phyloP scores from a whole-genome alignment of 2,113 vertebrate species.

The Phrynosoma platyrhinos region DNA sequence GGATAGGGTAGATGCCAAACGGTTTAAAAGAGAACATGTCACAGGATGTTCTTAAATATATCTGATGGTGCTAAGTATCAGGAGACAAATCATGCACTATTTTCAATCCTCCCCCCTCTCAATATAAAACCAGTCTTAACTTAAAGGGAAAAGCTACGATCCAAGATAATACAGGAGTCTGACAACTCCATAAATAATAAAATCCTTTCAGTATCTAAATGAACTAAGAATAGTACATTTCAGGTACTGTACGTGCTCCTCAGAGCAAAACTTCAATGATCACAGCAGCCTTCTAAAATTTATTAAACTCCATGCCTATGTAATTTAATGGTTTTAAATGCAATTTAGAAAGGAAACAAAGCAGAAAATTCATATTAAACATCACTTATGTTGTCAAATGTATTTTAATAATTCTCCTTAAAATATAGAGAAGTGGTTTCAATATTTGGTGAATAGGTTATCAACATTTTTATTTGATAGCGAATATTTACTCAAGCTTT shows the following conservation, averaged over 20 bases:
- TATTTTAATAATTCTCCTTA: not conserved
- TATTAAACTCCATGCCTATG: not conserved
- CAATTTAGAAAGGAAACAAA: not conserved
- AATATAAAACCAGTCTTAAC: too few species aligned
- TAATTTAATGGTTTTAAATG: not conserved
- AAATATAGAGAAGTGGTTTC: not conserved
- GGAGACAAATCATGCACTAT: too few species aligned
- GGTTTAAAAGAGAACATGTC: not conserved
- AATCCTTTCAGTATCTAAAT: too few species aligned
- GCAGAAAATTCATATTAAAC: not conserved
- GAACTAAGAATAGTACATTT: too few species aligned
- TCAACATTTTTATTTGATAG: not conserved
- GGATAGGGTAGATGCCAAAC: not conserved
- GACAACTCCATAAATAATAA: too few species aligned
- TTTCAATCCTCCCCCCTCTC: too few species aligned
- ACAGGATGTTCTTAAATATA: not conserved
- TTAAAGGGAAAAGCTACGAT: too few species aligned
- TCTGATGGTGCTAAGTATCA: not conserved
- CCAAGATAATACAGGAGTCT: too few species aligned
- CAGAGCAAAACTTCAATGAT: not conserved
- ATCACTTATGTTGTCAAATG: not conserved
- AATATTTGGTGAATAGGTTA: not conserved
- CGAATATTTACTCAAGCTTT: not conserved
- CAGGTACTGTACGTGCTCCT: not conserved
- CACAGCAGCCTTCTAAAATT: not conserved